phyloP scores from a whole-genome alignment of 2,888 invertebrate species.

The Sialis fuliginosa region DNA sequence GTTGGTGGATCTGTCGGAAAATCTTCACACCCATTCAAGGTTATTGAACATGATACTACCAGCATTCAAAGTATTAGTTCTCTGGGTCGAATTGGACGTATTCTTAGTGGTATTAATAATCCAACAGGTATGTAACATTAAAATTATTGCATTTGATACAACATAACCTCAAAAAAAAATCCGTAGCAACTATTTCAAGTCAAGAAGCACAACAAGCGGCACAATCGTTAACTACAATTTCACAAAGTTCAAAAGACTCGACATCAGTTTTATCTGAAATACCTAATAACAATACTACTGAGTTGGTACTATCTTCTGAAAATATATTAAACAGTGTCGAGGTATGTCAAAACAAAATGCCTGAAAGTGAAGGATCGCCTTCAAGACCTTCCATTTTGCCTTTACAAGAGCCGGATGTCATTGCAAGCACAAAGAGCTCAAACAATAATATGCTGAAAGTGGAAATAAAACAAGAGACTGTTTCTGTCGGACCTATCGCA shows the following conservation, averaged over 20 bases:
- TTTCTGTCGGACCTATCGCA: slow-evolving; percentile 36
- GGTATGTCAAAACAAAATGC: background rate
- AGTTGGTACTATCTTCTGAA: slow-evolving; percentile 11
- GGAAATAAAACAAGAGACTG: slow-evolving; percentile 13
- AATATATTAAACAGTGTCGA: slow-evolving; percentile 16
- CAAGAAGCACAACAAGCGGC: background rate
- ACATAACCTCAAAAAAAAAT: too few relatives aligned
- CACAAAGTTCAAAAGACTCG: slow-evolving; percentile 21
- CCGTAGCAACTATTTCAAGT: background rate
- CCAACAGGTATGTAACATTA: slow-evolving; percentile 29
- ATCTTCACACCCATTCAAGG: slow-evolving; percentile 59
- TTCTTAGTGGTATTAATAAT: slow-evolving; percentile 51
- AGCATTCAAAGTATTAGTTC: slow-evolving; percentile 82
- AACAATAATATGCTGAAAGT: slow-evolving; percentile 23
- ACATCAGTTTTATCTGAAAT: slow-evolving; percentile 21
- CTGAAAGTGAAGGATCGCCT: background rate
- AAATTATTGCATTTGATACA: background rate
- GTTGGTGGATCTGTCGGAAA: slow-evolving; percentile 19
- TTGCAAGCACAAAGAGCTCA: slow-evolving; percentile 70
- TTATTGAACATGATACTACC: slow-evolving; percentile 75
- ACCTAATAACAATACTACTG: slow-evolving; percentile 22
- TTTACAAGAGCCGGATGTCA: slow-evolving; percentile 77
- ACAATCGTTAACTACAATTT: slow-evolving; percentile 20
- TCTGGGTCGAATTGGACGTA: slow-evolving; percentile 63
- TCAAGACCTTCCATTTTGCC: slow-evolving; percentile 23